phyloP scores from a whole-genome alignment of 2,797 vertebrate species.

The Typhlichthys subterraneus region DNA sequence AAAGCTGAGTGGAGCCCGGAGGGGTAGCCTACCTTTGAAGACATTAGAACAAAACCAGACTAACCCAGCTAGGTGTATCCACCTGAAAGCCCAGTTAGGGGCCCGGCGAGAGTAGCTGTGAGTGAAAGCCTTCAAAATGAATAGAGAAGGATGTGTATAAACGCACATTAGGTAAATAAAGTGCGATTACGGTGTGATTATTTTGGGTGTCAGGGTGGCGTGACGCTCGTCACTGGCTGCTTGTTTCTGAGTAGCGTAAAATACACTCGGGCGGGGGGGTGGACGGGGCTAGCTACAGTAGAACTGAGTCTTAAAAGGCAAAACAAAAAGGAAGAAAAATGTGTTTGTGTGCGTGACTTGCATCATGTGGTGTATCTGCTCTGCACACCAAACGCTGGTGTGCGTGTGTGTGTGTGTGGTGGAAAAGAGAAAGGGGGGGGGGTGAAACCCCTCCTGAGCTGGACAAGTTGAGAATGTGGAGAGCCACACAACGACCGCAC shows the following conservation, averaged over 20 bases:
- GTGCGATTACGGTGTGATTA: conserved; percentile 58
- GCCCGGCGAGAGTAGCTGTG: conserved; percentile 34
- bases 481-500: conserved; percentile 61
- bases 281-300: neutral
- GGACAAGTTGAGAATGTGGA: conserved; percentile 45
- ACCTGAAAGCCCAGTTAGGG: conserved; percentile 61
- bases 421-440: conserved; percentile 13
- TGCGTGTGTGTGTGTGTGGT: conserved; percentile 1
- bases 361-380: neutral
- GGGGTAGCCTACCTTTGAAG: conserved; percentile 52
- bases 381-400: neutral
- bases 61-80: conserved; percentile 58
- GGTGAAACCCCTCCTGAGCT: conserved; percentile 36
- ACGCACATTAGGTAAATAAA: conserved; percentile 56
- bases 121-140: conserved; percentile 47
- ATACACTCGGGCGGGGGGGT: conserved; percentile 5
- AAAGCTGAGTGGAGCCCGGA: conserved; percentile 64
- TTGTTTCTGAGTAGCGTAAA: conserved; percentile 39
- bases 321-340: conserved; percentile 30
- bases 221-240: conserved; percentile 47
- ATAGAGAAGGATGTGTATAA: conserved; percentile 44
- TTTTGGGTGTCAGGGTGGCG: conserved; percentile 52
- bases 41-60: conserved; percentile 61
- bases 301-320: conserved; percentile 33
- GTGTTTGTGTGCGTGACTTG: neutral